Percentiles rank a stretch among this genome's conserved stretches.
phyloP scores from a whole-genome alignment of 1,140 invertebrate genomes.

The Aphaenogaster ashmeadi region DNA sequence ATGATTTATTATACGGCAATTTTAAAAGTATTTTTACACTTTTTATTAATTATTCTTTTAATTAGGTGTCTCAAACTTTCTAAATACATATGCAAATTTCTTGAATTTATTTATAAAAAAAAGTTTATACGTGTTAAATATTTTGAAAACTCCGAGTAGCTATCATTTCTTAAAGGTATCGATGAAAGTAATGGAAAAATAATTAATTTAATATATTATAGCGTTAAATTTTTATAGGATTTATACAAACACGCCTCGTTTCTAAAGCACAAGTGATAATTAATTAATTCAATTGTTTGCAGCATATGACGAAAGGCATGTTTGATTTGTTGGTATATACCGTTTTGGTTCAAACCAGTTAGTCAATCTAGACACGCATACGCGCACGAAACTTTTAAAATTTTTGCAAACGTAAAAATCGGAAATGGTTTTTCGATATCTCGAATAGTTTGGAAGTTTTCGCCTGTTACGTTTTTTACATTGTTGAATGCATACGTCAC shows the following conservation, averaged over 20 bases:
- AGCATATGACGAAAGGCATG: neutral
- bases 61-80: neutral
- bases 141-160: neutral
- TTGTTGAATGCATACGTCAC: conserved; percentile 17
- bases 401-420: conserved; percentile 24
- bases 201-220: neutral
- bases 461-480: conserved; percentile 34
- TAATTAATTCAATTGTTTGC: neutral
- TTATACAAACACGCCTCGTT: neutral
- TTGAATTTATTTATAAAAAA: neutral
- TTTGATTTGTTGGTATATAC: neutral
- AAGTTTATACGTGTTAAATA: neutral
- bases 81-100: neutral
- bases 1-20: neutral
- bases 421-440: conserved; percentile 50
- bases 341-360: neutral
- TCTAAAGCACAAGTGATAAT: neutral
- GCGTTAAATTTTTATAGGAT: neutral
- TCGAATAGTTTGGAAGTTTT: conserved; percentile 43
- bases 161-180: neutral
- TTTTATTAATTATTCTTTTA: neutral
- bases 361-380: conserved; percentile 5
- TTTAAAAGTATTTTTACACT: neutral
- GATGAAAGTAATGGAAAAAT: neutral
- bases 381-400: neutral